These are phyloP conservation scores for Falco columbarius DNA, from an alignment of 2,797 vertebrate species.

Conservation along the genomic window DNA sequence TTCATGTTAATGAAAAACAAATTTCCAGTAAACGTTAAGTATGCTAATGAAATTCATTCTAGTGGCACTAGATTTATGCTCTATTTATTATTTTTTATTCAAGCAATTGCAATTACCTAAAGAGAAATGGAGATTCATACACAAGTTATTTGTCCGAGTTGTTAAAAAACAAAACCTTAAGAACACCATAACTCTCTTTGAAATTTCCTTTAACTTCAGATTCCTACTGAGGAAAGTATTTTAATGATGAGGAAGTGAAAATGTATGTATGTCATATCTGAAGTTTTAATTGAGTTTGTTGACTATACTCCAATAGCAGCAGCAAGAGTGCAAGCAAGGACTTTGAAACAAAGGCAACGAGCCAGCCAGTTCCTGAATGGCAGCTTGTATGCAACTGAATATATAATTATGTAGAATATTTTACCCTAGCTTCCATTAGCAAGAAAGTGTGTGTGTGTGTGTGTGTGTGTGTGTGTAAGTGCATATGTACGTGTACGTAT, in stretches of 20 bases:
- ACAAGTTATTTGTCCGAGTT: conserved; percentile 10
- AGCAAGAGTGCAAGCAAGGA: neutral
- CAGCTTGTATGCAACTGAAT: neutral
- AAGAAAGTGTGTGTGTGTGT: neutral
- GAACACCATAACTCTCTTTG: conserved; percentile 26
- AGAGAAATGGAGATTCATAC: conserved; percentile 4
- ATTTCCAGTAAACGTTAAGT: conserved; percentile 30
- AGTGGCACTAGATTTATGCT: conserved; percentile 25
- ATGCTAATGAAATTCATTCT: conserved; percentile 47
- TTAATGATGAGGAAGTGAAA: conserved; percentile 37
- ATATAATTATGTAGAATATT: neutral
- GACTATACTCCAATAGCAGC: neutral
- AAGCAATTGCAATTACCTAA: conserved; percentile 29
- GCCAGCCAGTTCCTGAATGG: neutral
- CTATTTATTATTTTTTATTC: conserved; percentile 53
- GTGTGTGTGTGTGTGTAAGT: too few species aligned
- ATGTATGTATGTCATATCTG: conserved; percentile 3
- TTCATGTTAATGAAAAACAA: conserved; percentile 64
- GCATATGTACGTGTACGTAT: rapidly evolving
- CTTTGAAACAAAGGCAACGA: neutral
- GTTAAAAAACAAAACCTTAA: neutral
- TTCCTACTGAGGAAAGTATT: conserved; percentile 19
- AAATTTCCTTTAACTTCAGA: conserved; percentile 24
- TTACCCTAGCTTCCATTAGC: neutral
- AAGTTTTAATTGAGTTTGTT: conserved; percentile 35